Conservation (phyloP, 2,888 invertebrate species). For the Acanthosoma haemorrhoidale region DNA sequence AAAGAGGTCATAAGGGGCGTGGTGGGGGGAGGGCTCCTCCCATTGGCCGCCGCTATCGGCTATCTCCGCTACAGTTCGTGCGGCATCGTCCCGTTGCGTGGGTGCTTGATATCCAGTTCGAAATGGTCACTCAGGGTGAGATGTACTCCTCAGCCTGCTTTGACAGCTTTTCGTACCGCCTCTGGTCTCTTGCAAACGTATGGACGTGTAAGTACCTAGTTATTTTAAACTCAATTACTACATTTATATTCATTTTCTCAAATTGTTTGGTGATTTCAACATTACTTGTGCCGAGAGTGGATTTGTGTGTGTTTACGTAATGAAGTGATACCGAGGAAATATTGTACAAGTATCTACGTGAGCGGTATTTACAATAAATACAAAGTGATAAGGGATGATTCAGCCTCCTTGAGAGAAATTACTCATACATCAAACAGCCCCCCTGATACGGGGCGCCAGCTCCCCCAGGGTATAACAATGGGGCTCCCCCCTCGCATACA, state of each 20-base stretch:
- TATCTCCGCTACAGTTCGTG: slow-evolving; percentile 26
- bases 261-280: too few relatives aligned
- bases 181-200: slow-evolving; percentile 71
- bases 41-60: slow-evolving; percentile 30
- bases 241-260: too few relatives aligned
- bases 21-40: slow-evolving; percentile 29
- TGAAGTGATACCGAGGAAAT: too few relatives aligned
- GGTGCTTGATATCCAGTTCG: slow-evolving; percentile 58
- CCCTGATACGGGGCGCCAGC: background rate
- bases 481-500: background rate
- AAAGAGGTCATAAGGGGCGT: slow-evolving; percentile 29
- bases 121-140: slow-evolving; percentile 75
- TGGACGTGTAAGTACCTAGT: slow-evolving; percentile 71
- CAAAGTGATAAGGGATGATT: slow-evolving; percentile 1
- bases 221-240: background rate
- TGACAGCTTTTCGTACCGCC: slow-evolving; percentile 69
- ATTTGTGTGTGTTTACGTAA: too few relatives aligned
- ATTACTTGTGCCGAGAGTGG: too few relatives aligned
- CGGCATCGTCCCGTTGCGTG: slow-evolving; percentile 28
- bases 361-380: background rate
- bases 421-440: slow-evolving; percentile 24
- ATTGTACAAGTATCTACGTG: too few relatives aligned
- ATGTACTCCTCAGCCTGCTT: slow-evolving; percentile 59
- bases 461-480: background rate
- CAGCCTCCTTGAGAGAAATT: slow-evolving; percentile 14